Evolutionary conservation across 2,888 invertebrate species (phyloP), one percentile per base, ranked within the genome.

Genomic region (Folsomia manolachei): DNA sequence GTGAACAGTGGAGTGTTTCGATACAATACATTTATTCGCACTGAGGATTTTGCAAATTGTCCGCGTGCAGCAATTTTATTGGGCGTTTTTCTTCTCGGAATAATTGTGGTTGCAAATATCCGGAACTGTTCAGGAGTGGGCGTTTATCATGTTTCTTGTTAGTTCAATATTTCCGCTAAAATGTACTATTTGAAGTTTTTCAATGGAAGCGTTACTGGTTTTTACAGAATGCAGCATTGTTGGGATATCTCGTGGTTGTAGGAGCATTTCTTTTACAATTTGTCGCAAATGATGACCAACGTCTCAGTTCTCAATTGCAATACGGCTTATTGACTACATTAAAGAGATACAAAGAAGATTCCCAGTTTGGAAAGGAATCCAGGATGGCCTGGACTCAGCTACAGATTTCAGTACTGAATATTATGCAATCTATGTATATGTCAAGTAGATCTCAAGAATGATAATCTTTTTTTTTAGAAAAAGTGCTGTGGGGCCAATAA

Each of bases 401-500:
- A 9, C 63, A 63, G 23, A 2, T 4, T 2, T 23, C 24, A 11
- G 63, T 63, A 63, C 7, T n/a, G n/a, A n/a, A n/a, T n/a, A n/a
- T n/a, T n/a, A n/a, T n/a, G n/a, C n/a, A n/a, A n/a, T n/a, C n/a
- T n/a, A n/a, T n/a, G n/a, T n/a, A n/a, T n/a, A n/a, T n/a, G n/a
- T n/a, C n/a, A n/a, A n/a, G n/a, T n/a, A n/a, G n/a, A n/a, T n/a
- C n/a, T n/a, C n/a, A n/a, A n/a, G n/a, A n/a, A n/a, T n/a, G n/a
- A n/a, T n/a, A n/a, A n/a, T n/a, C n/a, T 11, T 21, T 21, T n/a
- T 60, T 60, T 63, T 23, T 9, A 63, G 63, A 25, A 25, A 26
- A 63, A 19, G 7, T 63, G 63, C 24, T 63, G 63, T 23, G 63
- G 63, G 26, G 24, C 23, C 4, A 23, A 63, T 23, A 63, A 63